Percentiles rank a stretch among this genome's conserved stretches.
These are phyloP conservation scores for Alentia gelatinosa DNA, from an alignment of 2,888 invertebrate species.

Conservation along the genomic window DNA sequence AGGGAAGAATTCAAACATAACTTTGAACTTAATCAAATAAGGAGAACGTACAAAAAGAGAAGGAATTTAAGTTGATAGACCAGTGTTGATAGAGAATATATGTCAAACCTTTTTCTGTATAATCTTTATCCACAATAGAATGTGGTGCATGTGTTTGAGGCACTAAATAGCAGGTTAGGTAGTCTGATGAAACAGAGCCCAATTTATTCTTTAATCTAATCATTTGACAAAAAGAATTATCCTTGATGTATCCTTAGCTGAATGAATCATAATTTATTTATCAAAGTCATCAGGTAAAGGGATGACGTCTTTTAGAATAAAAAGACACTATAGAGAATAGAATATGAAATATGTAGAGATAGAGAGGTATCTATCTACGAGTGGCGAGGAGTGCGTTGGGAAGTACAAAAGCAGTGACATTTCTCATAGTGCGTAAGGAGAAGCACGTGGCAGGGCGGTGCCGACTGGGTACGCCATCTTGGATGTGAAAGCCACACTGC, in stretches of 20 bases:
- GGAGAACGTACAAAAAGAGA: background rate
- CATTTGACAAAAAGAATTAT: too few relatives aligned
- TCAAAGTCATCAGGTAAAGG: background rate
- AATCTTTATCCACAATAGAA: background rate
- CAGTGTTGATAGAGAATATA: background rate
- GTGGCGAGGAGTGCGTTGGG: background rate
- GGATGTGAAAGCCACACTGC: slow-evolving; percentile 20
- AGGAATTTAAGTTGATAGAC: slow-evolving; percentile 8
- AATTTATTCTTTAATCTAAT: too few relatives aligned
- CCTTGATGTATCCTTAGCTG: too few relatives aligned
- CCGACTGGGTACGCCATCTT: background rate
- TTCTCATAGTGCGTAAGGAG: background rate
- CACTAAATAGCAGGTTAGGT: background rate
- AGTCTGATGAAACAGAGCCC: too few relatives aligned
- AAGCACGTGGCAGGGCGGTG: background rate
- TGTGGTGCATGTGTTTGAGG: background rate
- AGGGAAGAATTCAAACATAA: background rate
- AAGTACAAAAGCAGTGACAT: slow-evolving; percentile 22
- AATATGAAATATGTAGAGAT: background rate
- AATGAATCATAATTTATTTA: background rate
- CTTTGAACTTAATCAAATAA: slow-evolving; percentile 6
- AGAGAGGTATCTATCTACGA: background rate
- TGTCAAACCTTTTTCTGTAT: slow-evolving; percentile 40
- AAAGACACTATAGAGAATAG: background rate
- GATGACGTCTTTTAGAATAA: background rate